Evolutionary conservation across 2,888 invertebrate species (phyloP).

Genomic region (Cephus sareptanus): DNA sequence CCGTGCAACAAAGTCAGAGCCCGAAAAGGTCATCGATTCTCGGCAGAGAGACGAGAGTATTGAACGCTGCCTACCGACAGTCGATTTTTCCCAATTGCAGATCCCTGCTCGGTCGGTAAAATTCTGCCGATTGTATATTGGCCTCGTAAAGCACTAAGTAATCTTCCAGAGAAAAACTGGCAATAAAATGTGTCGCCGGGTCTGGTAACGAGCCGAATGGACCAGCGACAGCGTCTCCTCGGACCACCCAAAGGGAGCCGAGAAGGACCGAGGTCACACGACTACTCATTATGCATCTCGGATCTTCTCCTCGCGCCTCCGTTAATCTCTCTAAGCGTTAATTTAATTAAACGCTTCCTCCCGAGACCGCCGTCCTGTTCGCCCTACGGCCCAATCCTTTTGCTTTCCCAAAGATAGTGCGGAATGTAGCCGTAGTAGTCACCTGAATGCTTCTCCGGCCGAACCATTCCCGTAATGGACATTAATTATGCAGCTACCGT

Average conservation of each 20-base stretch:
- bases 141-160: conserved; percentile 61
- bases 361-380: conserved; percentile 16
- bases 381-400: conserved; percentile 6
- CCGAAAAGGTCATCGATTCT: background rate
- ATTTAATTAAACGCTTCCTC: conserved; percentile 64
- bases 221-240: conserved; percentile 43
- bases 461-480: background rate
- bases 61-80: too few species aligned
- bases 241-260: conserved; percentile 64
- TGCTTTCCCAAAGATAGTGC: conserved; percentile 4
- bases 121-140: conserved; percentile 2
- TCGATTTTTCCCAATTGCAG: background rate
- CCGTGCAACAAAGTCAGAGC: background rate
- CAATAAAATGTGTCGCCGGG: conserved; percentile 62
- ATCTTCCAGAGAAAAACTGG: conserved; percentile 60
- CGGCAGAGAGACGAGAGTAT: background rate
- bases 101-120: background rate
- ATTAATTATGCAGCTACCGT: background rate
- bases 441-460: background rate
- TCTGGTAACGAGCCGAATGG: conserved; percentile 58
- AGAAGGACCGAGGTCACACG: conserved; percentile 44
- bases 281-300: conserved; percentile 65
- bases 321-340: conserved; percentile 65
- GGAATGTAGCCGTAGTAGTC: background rate
- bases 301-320: conserved; percentile 63